phyloP scores from a whole-genome alignment of 2,797 vertebrate species.

The Halcyon chelicuti region DNA sequence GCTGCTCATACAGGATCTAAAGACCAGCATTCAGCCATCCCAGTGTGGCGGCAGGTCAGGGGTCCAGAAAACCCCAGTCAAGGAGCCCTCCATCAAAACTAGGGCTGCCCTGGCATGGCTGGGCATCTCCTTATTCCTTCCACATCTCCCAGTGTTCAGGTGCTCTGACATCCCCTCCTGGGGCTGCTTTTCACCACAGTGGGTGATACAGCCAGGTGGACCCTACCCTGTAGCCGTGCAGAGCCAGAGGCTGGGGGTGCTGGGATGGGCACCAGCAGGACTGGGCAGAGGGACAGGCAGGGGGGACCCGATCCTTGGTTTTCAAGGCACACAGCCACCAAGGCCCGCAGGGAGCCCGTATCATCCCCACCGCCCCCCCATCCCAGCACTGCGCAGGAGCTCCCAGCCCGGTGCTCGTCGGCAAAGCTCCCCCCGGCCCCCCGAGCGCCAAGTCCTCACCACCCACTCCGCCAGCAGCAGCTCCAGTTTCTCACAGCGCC shows the following conservation, averaged over 20 bases:
- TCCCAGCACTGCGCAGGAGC: not conserved
- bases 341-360: not conserved
- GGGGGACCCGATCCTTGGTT: rapidly evolving
- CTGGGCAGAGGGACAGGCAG: no score
- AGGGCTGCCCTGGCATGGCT: not conserved
- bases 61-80: not conserved
- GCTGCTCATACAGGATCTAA: no score
- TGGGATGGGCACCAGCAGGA: not conserved
- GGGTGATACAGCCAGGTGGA: rapidly evolving
- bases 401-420: not conserved
- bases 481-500: slow-evolving; percentile 76
- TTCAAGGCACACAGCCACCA: not conserved
- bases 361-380: not conserved
- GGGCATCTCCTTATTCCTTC: not conserved
- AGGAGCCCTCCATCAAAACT: not conserved
- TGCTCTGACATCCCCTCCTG: not conserved
- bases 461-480: slow-evolving; percentile 52
- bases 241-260: not conserved
- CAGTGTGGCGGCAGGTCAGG: rapidly evolving
- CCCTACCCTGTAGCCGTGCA: rapidly evolving
- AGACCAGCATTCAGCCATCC: not conserved
- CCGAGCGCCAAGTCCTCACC: slow-evolving; percentile 33
- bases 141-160: rapidly evolving
- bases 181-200: not conserved
- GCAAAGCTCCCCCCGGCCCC: not conserved